Percentiles rank a stretch among this genome's conserved stretches.
Evolutionary conservation across 2,797 vertebrate species (phyloP).

Genomic region (Sitta carolinensis): DNA sequence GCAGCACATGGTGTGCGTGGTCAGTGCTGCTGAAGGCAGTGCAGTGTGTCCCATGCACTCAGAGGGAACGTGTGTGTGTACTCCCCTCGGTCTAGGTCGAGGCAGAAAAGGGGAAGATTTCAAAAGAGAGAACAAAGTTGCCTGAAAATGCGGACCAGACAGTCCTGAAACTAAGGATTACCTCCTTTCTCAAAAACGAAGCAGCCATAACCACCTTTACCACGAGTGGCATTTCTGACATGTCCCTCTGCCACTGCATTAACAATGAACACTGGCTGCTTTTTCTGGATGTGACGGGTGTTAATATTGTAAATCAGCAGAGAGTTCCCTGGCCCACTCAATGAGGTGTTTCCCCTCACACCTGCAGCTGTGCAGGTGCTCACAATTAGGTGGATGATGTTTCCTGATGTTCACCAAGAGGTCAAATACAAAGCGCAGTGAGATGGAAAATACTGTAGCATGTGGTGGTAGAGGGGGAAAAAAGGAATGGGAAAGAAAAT

Average conservation of each 20-base stretch:
- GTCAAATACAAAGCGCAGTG: neutral
- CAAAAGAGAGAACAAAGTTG: neutral
- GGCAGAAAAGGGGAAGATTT: neutral
- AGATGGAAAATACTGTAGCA: conserved; percentile 20
- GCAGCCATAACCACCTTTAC: neutral
- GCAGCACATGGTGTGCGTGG: neutral
- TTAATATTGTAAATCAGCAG: neutral
- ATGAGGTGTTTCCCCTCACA: neutral
- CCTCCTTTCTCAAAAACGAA: neutral
- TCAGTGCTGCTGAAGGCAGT: neutral
- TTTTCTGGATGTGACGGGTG: neutral
- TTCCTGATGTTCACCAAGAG: conserved; percentile 42
- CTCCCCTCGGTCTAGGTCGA: neutral
- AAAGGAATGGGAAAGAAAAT: conserved; percentile 42
- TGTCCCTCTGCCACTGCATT: neutral
- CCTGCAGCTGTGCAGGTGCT: conserved; percentile 42
- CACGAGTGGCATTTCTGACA: neutral
- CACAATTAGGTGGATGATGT: conserved; percentile 24
- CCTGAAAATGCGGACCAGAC: neutral
- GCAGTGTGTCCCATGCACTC: neutral
- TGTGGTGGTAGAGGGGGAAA: neutral
- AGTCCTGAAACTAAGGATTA: neutral
- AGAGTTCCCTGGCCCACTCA: neutral
- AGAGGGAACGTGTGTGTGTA: neutral
- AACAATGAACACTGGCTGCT: neutral